Base-by-base conservation (phyloP, 2,113 vertebrate genomes). In the Camelus bactrianus region DNA sequence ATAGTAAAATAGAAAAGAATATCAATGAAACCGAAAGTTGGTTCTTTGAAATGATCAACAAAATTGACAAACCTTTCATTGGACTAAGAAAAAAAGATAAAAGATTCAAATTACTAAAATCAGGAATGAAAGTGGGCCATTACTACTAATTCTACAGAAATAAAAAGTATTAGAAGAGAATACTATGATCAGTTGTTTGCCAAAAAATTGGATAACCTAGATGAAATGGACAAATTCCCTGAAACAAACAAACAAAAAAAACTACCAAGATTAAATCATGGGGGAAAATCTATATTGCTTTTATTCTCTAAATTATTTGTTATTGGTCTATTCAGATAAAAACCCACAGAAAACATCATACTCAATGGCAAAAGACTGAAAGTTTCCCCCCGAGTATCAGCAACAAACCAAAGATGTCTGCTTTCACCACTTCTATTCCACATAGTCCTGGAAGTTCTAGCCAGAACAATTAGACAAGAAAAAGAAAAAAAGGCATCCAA, bases 161-260 rank as follows among this genome's bases (percentile, higher is more conserved):
- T 26, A 46, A 91, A 69, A 69, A 26, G 22, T 30, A 72, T 35
- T 60, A 32, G 20, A 70, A 70, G 76, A 70, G 16, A 81, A 52
- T n/a, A 32, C n/a, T 69, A 69, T n/a, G 75, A 69, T 38, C 19
- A 76, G 70, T 5, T 46, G 26, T 58, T 58, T 70, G 50, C 64
- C 64, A 70, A 60, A 85, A 87, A 52, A 28, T 20, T 60, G 22
- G 19, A 91, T 50, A 72, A 46, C 30, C 52, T 82, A 60, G 30
- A 82, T 70, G 48, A 91, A 82, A 81, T 72, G 89, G 17, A 58
- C 30, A 91, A 91, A 91, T 60, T 70, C 52, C 64, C 58, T 48
- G 35, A 81, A 82, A 72, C 38, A 91, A 16, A 91, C 80, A 82
- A 82, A 72, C 38, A 91, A 16, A 91, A 91, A 82, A 82, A 72